Conservation (phyloP, 1,140 invertebrate genomes). For the Calephelis nemesis region DNA sequence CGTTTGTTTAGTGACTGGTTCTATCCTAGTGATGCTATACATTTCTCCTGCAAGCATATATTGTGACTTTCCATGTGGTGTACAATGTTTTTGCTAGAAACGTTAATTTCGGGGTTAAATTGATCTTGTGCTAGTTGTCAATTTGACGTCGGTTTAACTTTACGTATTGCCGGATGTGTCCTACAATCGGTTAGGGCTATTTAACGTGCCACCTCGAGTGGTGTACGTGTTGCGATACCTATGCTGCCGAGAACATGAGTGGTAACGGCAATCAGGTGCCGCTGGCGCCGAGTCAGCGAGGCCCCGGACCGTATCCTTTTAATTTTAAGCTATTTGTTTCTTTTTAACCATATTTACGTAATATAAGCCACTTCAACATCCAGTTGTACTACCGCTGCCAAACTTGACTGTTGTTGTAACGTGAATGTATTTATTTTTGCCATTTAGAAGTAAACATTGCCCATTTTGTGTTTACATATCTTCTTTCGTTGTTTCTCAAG, state of each 20-base stretch:
- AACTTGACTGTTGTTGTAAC: constrained; percentile 31
- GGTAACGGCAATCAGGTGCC: constrained; percentile 77
- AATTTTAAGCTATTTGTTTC: constrained; percentile 41
- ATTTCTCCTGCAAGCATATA: constrained; percentile 58
- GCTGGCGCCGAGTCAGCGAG: constrained; percentile 69
- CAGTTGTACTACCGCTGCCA: constrained; percentile 62
- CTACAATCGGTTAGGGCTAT: constrained; percentile 76
- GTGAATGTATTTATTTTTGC: constrained; percentile 13
- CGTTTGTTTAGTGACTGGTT: constrained; percentile 77
- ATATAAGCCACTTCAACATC: constrained; percentile 66
- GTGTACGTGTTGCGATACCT: constrained; percentile 76
- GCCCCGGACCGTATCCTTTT: constrained; percentile 75
- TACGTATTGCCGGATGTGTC: constrained; percentile 77
- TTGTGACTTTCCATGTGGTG: constrained; percentile 63
- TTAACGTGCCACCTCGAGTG: constrained; percentile 76
- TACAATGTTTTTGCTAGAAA: constrained; percentile 75
- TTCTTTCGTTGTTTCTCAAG: constrained; percentile 18
- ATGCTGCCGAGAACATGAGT: constrained; percentile 76
- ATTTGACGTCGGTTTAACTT: constrained; percentile 68
- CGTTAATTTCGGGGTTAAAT: constrained; percentile 62
- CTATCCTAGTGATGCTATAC: constrained; percentile 67
- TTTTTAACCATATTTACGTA: constrained; percentile 73
- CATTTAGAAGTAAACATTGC: constrained; percentile 11
- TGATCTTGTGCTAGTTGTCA: constrained; percentile 71
- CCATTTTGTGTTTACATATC: constrained; percentile 3